Percentiles rank a stretch among this genome's conserved stretches.
Conservation (phyloP, 2,888 invertebrate genomes). For the Eupithecia dodoneata region DNA sequence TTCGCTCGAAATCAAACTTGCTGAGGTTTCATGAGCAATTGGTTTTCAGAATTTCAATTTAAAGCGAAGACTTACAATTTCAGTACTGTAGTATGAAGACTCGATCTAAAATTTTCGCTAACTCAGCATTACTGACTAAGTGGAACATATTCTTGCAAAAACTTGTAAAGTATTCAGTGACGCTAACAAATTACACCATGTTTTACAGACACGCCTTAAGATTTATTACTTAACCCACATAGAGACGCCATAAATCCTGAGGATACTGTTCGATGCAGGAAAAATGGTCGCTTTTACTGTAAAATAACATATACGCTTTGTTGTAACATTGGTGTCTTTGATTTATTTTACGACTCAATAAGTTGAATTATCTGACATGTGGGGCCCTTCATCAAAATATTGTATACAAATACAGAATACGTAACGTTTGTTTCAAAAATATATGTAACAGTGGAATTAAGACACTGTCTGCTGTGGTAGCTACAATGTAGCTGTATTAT, state of each 20-base stretch:
- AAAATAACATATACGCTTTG: conserved; percentile 10
- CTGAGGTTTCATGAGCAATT: background rate
- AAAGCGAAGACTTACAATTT: background rate
- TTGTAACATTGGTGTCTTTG: conserved; percentile 3
- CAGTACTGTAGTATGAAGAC: background rate
- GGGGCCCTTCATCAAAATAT: background rate
- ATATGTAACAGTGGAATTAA: no score
- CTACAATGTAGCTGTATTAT: no score
- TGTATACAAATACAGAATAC: no score
- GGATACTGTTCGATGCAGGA: conserved; percentile 40
- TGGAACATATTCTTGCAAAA: conserved; percentile 48
- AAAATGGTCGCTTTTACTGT: conserved; percentile 37
- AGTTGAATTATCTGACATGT: background rate
- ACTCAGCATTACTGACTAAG: conserved; percentile 34
- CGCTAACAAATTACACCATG: conserved; percentile 61
- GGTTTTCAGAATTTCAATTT: conserved; percentile 1
- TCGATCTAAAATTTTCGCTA: conserved; percentile 19
- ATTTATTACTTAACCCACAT: conserved; percentile 58
- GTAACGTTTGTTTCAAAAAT: no score
- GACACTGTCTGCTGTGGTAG: no score
- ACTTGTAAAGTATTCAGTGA: conserved; percentile 59
- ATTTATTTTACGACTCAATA: background rate
- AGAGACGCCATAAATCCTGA: conserved; percentile 55
- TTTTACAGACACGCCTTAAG: conserved; percentile 58
- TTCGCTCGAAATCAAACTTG: background rate